Conservation (phyloP, 2,888 invertebrate genomes). For the Philaethria dido region DNA sequence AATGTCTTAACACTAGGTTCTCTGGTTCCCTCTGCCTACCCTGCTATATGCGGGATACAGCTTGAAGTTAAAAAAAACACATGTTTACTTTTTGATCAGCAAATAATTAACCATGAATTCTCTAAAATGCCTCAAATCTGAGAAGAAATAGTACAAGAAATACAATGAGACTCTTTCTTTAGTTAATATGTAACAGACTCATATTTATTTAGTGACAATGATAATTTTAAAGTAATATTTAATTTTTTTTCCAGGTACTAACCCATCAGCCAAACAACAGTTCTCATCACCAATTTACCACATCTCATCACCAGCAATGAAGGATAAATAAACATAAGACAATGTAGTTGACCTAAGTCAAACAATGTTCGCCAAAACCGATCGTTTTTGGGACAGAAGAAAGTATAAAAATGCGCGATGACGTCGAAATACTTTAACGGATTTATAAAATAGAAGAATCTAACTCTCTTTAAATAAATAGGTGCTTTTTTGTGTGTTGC, state of each 20-base stretch:
- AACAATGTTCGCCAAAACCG: slow-evolving; percentile 71
- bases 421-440: slow-evolving; percentile 60
- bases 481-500: slow-evolving; percentile 76
- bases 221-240: too few relatives aligned
- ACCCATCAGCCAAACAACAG: slow-evolving; percentile 55
- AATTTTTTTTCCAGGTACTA: slow-evolving; percentile 65
- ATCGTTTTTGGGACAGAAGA: slow-evolving; percentile 75
- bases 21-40: too few relatives aligned
- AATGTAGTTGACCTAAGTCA: slow-evolving; percentile 49
- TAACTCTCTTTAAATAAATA: slow-evolving; percentile 57
- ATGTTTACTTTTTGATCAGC: too few relatives aligned
- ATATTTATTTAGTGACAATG: too few relatives aligned
- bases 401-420: slow-evolving; percentile 69
- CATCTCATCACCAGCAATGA: slow-evolving; percentile 1
- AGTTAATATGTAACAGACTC: too few relatives aligned
- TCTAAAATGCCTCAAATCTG: too few relatives aligned
- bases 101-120: too few relatives aligned
- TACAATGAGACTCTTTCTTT: too few relatives aligned
- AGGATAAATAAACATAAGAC: slow-evolving; percentile 43
- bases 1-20: too few relatives aligned
- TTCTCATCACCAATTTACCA: slow-evolving; percentile 32
- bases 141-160: too few relatives aligned
- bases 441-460: slow-evolving; percentile 63
- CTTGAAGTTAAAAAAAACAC: too few relatives aligned
- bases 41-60: too few relatives aligned